These are phyloP conservation scores for Jacana jacana DNA, from an alignment of 2,113 vertebrate genomes.

Conservation along the genomic window DNA sequence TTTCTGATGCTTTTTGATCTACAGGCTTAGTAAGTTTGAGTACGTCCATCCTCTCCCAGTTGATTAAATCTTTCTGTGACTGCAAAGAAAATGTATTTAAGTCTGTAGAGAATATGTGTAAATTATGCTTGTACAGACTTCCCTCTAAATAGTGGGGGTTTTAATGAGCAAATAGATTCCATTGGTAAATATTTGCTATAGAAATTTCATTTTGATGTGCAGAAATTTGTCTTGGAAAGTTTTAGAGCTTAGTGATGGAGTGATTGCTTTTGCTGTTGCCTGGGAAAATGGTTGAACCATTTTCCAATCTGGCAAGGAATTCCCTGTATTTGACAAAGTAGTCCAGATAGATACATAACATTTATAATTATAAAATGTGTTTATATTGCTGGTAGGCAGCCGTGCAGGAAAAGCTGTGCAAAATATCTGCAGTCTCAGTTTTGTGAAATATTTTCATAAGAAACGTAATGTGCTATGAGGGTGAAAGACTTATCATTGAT, in stretches of 20 bases:
- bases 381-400: not conserved
- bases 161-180: not conserved
- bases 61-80: not conserved
- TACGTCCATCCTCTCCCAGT: not conserved
- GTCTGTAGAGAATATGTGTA: not conserved
- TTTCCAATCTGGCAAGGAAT: not conserved
- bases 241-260: not conserved
- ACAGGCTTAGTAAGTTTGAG: not conserved
- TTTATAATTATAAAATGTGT: not conserved
- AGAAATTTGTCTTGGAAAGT: not conserved
- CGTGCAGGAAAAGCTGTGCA: not conserved
- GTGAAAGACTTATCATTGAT: not conserved
- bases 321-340: not conserved
- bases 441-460: not conserved
- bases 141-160: not conserved
- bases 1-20: not conserved
- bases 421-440: not conserved
- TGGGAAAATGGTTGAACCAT: not conserved
- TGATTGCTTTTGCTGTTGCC: not conserved
- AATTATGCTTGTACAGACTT: not conserved
- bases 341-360: not conserved
- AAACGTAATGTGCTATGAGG: not conserved
- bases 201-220: not conserved
- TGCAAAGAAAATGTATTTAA: not conserved
- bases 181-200: not conserved